A percentile compares a stretch with the other conserved stretches of the same genome.
Evolutionary conservation across 2,797 vertebrate species (phyloP).

Genomic region (Pipistrellus kuhlii): DNA sequence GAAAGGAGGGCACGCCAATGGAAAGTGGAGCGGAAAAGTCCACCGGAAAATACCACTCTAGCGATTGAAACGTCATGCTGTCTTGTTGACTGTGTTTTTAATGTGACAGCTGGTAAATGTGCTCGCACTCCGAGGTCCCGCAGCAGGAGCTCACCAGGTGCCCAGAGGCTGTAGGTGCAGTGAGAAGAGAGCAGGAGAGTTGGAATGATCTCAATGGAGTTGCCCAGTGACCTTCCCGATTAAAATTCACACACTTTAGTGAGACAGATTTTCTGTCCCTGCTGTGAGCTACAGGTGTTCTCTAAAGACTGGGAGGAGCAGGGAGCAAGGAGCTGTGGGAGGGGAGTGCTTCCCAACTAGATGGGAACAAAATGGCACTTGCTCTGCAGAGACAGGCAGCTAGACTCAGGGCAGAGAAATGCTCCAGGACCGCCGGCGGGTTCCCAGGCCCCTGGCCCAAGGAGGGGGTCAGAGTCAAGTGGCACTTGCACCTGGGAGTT

Average conservation of each 20-base stretch:
- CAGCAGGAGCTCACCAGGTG: too few species aligned
- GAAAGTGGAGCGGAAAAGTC: background rate
- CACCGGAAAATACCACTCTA: too few species aligned
- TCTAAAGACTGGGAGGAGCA: too few species aligned
- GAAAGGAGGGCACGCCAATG: too few species aligned
- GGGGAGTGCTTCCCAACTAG: accelerated
- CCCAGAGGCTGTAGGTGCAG: too few species aligned
- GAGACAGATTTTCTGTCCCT: background rate
- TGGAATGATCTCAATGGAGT: too few species aligned
- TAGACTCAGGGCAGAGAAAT: background rate
- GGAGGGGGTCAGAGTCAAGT: background rate
- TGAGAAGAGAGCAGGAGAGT: too few species aligned
- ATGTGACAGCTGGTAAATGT: background rate
- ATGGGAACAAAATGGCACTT: background rate
- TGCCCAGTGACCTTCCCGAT: too few species aligned
- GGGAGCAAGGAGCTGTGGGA: background rate
- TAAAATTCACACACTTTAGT: too few species aligned
- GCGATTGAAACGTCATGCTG: background rate
- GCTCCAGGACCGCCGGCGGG: accelerated
- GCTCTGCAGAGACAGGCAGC: background rate
- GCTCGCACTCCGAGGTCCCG: too few species aligned
- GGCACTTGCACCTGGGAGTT: background rate
- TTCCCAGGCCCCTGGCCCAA: background rate
- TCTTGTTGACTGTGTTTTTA: too few species aligned
- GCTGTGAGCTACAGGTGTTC: background rate